Conservation (phyloP, 2,888 invertebrate species). For the Ormyrus rosae region DNA sequence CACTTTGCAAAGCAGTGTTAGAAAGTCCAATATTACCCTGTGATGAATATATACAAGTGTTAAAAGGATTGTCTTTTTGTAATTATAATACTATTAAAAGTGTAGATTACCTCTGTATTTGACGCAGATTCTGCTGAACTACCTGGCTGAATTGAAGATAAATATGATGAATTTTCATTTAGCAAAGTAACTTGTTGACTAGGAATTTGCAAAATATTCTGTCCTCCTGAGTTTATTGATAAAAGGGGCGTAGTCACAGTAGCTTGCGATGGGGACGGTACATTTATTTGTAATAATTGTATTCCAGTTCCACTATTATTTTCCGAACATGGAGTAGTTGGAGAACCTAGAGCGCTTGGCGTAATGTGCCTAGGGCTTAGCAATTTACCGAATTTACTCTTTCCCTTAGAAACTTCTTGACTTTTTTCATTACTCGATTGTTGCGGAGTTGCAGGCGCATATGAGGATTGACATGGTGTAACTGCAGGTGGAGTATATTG, state of each 20-base stretch:
- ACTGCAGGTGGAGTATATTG: background rate
- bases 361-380: conserved; percentile 22
- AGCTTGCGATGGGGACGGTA: background rate
- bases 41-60: background rate
- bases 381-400: conserved; percentile 23
- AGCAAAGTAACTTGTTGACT: background rate
- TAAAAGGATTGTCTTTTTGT: background rate
- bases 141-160: background rate
- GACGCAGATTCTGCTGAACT: background rate
- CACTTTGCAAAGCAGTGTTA: background rate
- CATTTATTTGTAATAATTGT: conserved; percentile 28
- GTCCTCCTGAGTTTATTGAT: background rate
- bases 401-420: conserved; percentile 15
- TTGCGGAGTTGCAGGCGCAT: background rate
- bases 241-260: conserved; percentile 2
- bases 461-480: background rate
- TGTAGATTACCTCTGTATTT: background rate
- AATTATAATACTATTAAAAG: background rate
- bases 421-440: background rate
- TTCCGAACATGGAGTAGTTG: conserved; percentile 3
- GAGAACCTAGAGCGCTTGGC: background rate
- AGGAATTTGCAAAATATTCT: background rate
- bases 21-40: background rate
- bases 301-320: background rate
- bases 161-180: background rate